These are phyloP conservation scores for Zygaena filipendulae DNA, from an alignment of 2,888 invertebrate species.

Conservation along the genomic window DNA sequence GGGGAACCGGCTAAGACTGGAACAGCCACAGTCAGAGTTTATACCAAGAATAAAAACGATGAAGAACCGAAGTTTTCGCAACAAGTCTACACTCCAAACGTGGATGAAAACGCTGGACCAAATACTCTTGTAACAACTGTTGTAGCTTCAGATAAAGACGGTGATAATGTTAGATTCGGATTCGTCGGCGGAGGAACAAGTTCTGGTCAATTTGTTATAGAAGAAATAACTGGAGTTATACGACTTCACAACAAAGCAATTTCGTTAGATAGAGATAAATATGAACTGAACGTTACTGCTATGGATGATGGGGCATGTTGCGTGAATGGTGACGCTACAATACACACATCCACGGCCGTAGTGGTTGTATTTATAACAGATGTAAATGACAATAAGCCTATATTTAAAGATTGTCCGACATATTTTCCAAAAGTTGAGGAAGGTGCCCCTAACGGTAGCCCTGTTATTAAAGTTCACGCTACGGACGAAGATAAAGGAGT, in stretches of 20 bases:
- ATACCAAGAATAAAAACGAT: slow-evolving; percentile 98
- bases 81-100: slow-evolving; percentile 96
- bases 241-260: slow-evolving; percentile 89
- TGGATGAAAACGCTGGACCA: slow-evolving; percentile 95
- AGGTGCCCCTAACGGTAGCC: slow-evolving; percentile 93
- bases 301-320: slow-evolving; percentile 98
- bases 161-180: slow-evolving; percentile 93
- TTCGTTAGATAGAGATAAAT: slow-evolving; percentile 90
- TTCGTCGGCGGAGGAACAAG: slow-evolving; percentile 91
- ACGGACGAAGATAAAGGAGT: slow-evolving; percentile 97
- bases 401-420: slow-evolving; percentile 92
- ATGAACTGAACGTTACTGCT: slow-evolving; percentile 96
- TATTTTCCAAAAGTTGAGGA: slow-evolving; percentile 96
- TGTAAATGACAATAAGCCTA: slow-evolving; percentile 96
- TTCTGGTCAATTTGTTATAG: slow-evolving; percentile 94
- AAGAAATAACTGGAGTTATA: slow-evolving; percentile 95
- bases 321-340: slow-evolving; percentile 85
- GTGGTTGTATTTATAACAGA: slow-evolving; percentile 97
- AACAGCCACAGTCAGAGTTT: slow-evolving; percentile 92
- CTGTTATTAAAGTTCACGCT: slow-evolving; percentile 93
- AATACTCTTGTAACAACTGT: slow-evolving; percentile 96
- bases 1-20: slow-evolving; percentile 94
- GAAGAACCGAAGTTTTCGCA: slow-evolving; percentile 97
- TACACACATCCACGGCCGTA: slow-evolving; percentile 93
- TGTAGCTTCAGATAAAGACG: slow-evolving; percentile 97